Evolutionary conservation across 2,797 vertebrate genomes (phyloP).

Genomic region (Oreortyx pictus): DNA sequence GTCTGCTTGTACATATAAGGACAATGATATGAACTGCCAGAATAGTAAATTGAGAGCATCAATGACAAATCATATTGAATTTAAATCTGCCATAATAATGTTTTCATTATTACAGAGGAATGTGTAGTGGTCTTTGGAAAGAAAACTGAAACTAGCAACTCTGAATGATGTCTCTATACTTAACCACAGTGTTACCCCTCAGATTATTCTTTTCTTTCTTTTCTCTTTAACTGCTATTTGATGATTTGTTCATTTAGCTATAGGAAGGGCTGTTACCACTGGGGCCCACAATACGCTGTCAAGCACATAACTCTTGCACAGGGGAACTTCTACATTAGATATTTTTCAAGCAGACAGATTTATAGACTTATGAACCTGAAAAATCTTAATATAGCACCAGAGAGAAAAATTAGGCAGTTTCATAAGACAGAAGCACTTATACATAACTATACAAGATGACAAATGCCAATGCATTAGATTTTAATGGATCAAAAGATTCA

Average conservation of each 20-base stretch:
- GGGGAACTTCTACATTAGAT: background rate
- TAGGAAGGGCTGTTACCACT: background rate
- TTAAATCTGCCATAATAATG: background rate
- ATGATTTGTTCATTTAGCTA: background rate
- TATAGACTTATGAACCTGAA: background rate
- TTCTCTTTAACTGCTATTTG: background rate
- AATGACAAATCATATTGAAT: constrained; percentile 20
- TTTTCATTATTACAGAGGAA: constrained; percentile 51
- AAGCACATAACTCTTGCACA: background rate
- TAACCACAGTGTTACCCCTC: background rate
- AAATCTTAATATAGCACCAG: background rate
- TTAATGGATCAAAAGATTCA: constrained; percentile 49
- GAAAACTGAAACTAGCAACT: background rate
- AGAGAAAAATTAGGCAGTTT: background rate
- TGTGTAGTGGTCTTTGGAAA: background rate
- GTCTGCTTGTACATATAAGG: constrained; percentile 20
- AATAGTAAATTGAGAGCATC: background rate
- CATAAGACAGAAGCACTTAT: background rate
- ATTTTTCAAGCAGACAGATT: background rate
- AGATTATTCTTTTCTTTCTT: background rate
- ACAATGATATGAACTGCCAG: constrained; percentile 30
- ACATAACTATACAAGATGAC: constrained; percentile 5
- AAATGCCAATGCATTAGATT: constrained; percentile 8
- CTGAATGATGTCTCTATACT: background rate
- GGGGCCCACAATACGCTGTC: background rate